Percentiles rank a stretch among this genome's conserved stretches.
These are phyloP conservation scores for Fopius arisanus DNA, from an alignment of 1,140 invertebrate genomes.

Conservation along the genomic window DNA sequence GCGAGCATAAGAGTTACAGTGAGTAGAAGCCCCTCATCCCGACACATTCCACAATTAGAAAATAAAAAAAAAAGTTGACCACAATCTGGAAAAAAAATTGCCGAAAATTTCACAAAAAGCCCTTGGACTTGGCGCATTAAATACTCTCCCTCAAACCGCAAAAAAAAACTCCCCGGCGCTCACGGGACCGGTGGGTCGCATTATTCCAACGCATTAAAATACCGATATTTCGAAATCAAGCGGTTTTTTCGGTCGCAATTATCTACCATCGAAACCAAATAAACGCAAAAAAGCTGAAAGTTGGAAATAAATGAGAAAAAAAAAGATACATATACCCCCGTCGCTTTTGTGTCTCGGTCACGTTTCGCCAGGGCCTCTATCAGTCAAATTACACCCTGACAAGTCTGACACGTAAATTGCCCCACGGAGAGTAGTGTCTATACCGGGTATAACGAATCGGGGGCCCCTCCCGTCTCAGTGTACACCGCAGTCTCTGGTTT, in stretches of 20 bases:
- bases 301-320: background rate
- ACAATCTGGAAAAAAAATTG: background rate
- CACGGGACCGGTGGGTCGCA: constrained; percentile 69
- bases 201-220: constrained; percentile 47
- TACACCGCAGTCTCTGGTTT: constrained; percentile 13
- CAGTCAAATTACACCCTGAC: constrained; percentile 60
- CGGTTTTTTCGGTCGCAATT: constrained; percentile 58
- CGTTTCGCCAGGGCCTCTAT: constrained; percentile 48
- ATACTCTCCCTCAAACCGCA: constrained; percentile 36
- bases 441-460: constrained; percentile 40
- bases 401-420: constrained; percentile 60
- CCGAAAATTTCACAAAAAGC: background rate
- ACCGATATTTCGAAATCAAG: constrained; percentile 60
- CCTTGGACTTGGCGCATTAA: constrained; percentile 26
- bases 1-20: too few relatives aligned
- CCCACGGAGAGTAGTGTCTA: constrained; percentile 49
- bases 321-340: constrained; percentile 23
- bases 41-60: too few relatives aligned
- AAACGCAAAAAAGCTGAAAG: constrained; percentile 34
- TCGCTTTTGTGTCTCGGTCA: constrained; percentile 41
- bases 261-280: constrained; percentile 41
- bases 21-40: too few relatives aligned
- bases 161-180: constrained; percentile 34
- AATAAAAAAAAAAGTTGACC: too few relatives aligned
- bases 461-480: constrained; percentile 12